Evolutionary conservation across 2,797 vertebrate species (phyloP).

Genomic region (Denticeps clupeoides): DNA sequence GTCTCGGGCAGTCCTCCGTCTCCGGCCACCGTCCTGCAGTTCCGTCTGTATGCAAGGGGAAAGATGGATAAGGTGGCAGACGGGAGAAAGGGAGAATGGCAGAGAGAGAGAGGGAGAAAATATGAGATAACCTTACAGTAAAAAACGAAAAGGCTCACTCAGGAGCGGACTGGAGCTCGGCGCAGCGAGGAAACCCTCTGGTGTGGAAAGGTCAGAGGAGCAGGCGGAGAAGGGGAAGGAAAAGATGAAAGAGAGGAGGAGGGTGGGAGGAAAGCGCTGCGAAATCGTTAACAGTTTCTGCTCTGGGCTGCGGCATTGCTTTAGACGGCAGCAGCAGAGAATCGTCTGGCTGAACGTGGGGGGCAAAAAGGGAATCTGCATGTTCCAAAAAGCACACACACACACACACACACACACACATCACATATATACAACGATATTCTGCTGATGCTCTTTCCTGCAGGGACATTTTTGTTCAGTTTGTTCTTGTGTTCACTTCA

Average conservation of each 20-base stretch:
- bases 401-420: neutral
- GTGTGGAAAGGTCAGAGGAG: constrained; percentile 33
- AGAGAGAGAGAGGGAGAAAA: constrained; percentile 3
- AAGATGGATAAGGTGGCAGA: constrained; percentile 22
- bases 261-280: constrained; percentile 20
- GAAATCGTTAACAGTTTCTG: constrained; percentile 42
- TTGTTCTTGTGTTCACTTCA: too few relatives aligned
- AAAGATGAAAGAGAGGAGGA: constrained; percentile 27
- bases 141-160: neutral
- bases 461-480: too few relatives aligned
- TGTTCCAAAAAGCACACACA: too few relatives aligned
- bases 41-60: constrained; percentile 35
- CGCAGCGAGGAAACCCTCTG: constrained; percentile 18
- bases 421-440: neutral
- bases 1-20: constrained; percentile 49
- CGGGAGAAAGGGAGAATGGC: constrained; percentile 28
- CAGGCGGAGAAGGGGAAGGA: constrained; percentile 38
- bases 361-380: neutral
- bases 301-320: constrained; percentile 36
- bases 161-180: too few relatives aligned
- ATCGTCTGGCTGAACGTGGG: neutral
- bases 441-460: too few relatives aligned
- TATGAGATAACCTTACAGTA: neutral
- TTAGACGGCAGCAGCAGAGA: neutral
- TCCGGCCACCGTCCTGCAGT: constrained; percentile 49